These are phyloP conservation scores for Holcopasites calliopsidis DNA, from an alignment of 1,140 invertebrate species.

Conservation along the genomic window DNA sequence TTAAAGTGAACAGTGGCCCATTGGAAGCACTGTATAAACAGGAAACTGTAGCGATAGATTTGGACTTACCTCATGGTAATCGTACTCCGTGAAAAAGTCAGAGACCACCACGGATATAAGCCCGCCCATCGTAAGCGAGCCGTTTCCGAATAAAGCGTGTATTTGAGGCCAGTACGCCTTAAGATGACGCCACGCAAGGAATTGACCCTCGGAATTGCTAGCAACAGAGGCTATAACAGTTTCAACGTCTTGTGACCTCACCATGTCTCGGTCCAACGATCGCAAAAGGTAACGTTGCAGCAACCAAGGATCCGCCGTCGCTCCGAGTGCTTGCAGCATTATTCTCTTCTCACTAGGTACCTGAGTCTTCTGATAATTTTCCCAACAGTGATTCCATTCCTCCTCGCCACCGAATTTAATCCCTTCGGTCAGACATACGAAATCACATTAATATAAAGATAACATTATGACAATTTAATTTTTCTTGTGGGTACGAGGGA, in stretches of 20 bases:
- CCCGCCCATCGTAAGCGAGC: constrained; percentile 84
- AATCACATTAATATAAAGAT: too few species aligned
- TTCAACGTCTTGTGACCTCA: constrained; percentile 86
- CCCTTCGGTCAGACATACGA: constrained; percentile 64
- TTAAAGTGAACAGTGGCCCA: too few species aligned
- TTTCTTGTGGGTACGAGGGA: too few species aligned
- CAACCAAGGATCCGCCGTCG: constrained; percentile 86
- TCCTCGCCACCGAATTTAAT: constrained; percentile 83
- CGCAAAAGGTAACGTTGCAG: constrained; percentile 85
- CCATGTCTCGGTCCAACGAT: constrained; percentile 83
- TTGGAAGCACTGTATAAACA: too few species aligned
- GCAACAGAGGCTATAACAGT: constrained; percentile 85
- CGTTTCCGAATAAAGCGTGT: constrained; percentile 84
- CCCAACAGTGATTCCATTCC: constrained; percentile 89
- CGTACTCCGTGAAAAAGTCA: constrained; percentile 86
- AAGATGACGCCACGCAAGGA: constrained; percentile 89
- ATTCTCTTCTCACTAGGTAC: constrained; percentile 85
- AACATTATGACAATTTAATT: too few species aligned
- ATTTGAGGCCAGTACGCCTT: constrained; percentile 87
- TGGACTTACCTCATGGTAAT: constrained; percentile 84
- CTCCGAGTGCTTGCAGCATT: constrained; percentile 85
- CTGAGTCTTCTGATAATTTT: constrained; percentile 84
- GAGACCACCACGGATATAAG: constrained; percentile 86
- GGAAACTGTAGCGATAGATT: neutral
- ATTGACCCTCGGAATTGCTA: constrained; percentile 85